A percentile compares a stretch with the other conserved stretches of the same genome.
These are phyloP conservation scores for Zonotrichia leucophrys DNA, from an alignment of 2,113 vertebrate genomes.

Conservation along the genomic window DNA sequence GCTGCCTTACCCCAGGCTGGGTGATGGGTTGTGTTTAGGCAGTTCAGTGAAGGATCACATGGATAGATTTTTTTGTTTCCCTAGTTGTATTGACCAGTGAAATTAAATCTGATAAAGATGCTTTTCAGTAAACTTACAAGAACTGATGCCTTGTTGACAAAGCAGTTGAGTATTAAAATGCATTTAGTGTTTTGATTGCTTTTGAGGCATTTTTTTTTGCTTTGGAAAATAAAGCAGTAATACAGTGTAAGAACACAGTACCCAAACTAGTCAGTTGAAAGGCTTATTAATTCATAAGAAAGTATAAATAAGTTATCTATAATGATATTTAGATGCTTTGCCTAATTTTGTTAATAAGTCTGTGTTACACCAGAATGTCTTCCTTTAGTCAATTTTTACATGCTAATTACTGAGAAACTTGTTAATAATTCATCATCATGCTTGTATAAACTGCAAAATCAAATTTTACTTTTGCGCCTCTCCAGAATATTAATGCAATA, in stretches of 20 bases:
- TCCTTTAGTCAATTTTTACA: background rate
- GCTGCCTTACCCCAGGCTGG: background rate
- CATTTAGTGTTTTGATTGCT: background rate
- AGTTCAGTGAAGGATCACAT: background rate
- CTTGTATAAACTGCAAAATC: background rate
- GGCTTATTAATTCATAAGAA: background rate
- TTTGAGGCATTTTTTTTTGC: background rate
- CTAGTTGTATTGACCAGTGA: background rate
- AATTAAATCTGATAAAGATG: background rate
- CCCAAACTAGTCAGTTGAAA: background rate
- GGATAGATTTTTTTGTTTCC: background rate
- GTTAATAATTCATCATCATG: background rate
- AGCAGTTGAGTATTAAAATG: background rate
- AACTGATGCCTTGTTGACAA: background rate
- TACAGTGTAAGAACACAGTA: background rate
- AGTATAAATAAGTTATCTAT: background rate
- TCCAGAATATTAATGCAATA: background rate
- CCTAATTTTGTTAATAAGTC: background rate
- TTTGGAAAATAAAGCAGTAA: background rate
- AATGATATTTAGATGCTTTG: background rate
- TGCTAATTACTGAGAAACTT: background rate
- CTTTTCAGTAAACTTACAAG: background rate
- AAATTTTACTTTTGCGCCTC: background rate
- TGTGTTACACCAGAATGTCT: background rate
- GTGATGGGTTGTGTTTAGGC: background rate